Base-by-base conservation (phyloP, 2,888 invertebrate species). In the Yponomeuta evonymella region DNA sequence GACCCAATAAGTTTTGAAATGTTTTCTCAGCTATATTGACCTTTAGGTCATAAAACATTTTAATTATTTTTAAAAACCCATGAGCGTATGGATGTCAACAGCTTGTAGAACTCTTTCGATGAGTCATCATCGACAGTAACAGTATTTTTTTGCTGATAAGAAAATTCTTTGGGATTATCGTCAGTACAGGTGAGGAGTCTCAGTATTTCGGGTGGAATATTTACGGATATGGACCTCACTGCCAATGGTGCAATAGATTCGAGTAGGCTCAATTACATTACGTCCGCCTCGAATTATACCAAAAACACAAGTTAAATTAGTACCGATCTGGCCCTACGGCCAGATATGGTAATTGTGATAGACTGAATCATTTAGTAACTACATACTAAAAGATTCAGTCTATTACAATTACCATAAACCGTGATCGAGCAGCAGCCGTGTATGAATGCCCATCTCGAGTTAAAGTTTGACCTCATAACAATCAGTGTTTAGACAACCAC, bases 381-480 rank as follows among this genome's bases (percentile, higher is more conserved):
- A 23, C 23, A 23, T 23, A 43, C 65, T 67, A 36, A 67, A 67
- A 33, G 30, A 33, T 65, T 30, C 33, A 33, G 29, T 29, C 33
- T 33, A 30, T 65, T 11, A 51, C 68, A 68, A 68, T 68, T 51
- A 68, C 68, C 68, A 51, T 68, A 48, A n/a, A 30, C 48, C 30
- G n/a, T 48, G 68, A 23, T 68, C n/a, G 48, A 29, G 36, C 15
- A 12, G 43, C 67, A 67, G 33, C 5, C 15, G 33, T 36, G 29
- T 58, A 74, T 73, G 75, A 74, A 77, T 70, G 72, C 70, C 62
- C 70, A 69, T 73, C 71, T 33, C 36, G 51, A 15, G 69, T 62
- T 48, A 36, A 71, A 74, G 76, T 75, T 81, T 82, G 81, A 82
- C 79, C 82, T 82, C 78, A 70, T 51, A 81, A 77, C 80, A 77